phyloP scores from a whole-genome alignment of 2,113 vertebrate species.

The Lamprologus tigripictilis region DNA sequence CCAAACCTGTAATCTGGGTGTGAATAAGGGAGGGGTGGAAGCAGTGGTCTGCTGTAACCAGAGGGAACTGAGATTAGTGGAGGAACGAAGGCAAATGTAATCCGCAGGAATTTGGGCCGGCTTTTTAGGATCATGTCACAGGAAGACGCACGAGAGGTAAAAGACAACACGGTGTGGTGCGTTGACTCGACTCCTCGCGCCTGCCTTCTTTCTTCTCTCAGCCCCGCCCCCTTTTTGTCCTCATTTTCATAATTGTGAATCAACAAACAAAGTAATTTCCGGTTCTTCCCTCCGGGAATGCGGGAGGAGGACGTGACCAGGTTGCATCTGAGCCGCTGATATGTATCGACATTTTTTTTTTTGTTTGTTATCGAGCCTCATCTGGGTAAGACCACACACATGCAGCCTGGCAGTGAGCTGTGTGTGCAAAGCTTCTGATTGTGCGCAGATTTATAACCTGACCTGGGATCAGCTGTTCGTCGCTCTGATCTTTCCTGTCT shows the following conservation, averaged over 20 bases:
- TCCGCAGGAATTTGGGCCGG: slow-evolving; percentile 43
- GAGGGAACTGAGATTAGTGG: slow-evolving; percentile 25
- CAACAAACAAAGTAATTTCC: slow-evolving; percentile 40
- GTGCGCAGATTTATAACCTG: background rate
- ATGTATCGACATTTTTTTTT: background rate
- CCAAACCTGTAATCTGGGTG: slow-evolving; percentile 57
- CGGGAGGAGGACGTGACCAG: slow-evolving; percentile 10
- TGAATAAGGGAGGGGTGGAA: slow-evolving; percentile 39
- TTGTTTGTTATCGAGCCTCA: background rate
- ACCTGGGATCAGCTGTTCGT: background rate
- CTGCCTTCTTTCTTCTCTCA: background rate
- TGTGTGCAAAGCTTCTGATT: background rate
- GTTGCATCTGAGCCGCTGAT: slow-evolving; percentile 24
- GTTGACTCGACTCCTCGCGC: background rate
- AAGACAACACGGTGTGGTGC: background rate
- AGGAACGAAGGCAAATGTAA: slow-evolving; percentile 26
- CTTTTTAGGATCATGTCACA: slow-evolving; percentile 1
- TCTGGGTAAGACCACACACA: background rate
- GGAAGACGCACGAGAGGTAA: background rate
- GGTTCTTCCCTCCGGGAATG: background rate
- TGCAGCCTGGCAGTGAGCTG: background rate
- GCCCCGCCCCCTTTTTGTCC: background rate
- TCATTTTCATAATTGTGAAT: slow-evolving; percentile 23
- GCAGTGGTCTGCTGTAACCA: slow-evolving; percentile 11
- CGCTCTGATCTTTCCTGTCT: background rate